Evolutionary conservation across 2,888 invertebrate genomes (phyloP).

Genomic region (Endotricha flammealis): DNA sequence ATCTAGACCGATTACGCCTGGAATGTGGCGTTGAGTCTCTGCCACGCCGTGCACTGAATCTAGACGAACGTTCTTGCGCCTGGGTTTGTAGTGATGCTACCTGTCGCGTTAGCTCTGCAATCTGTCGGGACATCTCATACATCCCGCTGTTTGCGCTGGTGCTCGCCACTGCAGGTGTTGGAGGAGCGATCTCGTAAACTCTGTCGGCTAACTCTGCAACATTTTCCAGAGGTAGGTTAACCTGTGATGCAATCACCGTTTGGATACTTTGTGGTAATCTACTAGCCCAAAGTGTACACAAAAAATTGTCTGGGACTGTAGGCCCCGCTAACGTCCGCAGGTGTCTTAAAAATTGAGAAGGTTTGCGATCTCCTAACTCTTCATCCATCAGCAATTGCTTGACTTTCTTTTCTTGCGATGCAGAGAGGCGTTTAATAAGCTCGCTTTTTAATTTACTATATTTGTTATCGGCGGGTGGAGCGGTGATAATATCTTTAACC

Average conservation of each 20-base stretch:
- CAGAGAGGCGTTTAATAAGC: too few species aligned
- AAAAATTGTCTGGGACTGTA: constrained; percentile 10
- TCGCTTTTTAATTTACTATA: constrained; percentile 17
- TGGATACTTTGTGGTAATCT: constrained; percentile 14
- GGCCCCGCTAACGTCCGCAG: constrained; percentile 9
- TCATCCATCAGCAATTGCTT: neutral
- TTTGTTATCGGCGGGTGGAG: constrained; percentile 17
- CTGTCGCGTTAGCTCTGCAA: constrained; percentile 1
- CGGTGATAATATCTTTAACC: constrained; percentile 21
- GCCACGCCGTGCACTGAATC: too few species aligned
- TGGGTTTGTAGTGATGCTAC: neutral
- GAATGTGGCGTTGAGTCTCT: neutral
- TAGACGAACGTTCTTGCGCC: neutral
- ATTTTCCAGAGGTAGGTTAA: constrained; percentile 6
- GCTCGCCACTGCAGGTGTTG: constrained; percentile 10
- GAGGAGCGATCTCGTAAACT: constrained; percentile 14
- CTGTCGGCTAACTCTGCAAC: constrained; percentile 20
- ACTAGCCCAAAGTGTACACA: constrained; percentile 13
- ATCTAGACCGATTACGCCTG: too few species aligned
- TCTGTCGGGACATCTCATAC: neutral
- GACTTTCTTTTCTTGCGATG: neutral
- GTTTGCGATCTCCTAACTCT: neutral
- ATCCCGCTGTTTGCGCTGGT: neutral
- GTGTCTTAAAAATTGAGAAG: constrained; percentile 6
- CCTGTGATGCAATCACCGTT: too few species aligned